Base-by-base conservation (phyloP, 2,113 vertebrate species). In the Pontoporia blainvillei region DNA sequence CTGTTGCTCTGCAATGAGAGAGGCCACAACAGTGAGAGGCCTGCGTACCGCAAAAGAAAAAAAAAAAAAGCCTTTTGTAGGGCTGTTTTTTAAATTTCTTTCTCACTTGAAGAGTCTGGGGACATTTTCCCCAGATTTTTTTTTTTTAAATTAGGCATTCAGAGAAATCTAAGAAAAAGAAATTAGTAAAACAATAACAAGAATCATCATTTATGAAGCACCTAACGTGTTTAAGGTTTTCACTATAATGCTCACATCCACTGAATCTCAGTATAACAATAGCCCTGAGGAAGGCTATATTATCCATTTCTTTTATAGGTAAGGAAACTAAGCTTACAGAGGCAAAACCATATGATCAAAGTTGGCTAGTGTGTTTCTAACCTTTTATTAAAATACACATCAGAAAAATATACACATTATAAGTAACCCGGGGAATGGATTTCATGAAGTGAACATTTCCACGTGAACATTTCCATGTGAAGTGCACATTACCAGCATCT, bases 151-250 rank as follows among this genome's bases (percentile, higher is more conserved):
- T 27, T 46, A 95, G 54, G 21, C 81, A 84, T 78, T 87, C 57
- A 81, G 57, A 95, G 57, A 92, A 91, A 83, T 79, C 27, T 76
- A 84, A 79, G 46, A 78, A 72, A 78, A 89, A 87, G 13, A n/a
- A 73, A 73, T 54, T 41, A 78, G 8, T 49, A 76, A 89, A 67
- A 79, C 49, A 82, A 75, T 2, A 81, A 85, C 54, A 21, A 75
- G 23, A 34, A 72, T 6, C 41, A 69, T n/a, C 2, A 10, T 88
- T 81, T 59, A 82, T 49, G 31, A 87, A 66, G 71, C 21, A 27
- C 7, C 49, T 49, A 64, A 20, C 27, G 10, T 54, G 54, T 57
- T 85, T 39, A 34, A 49, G 4, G 71, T 72, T n/a, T 23, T 72
- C 17, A 29, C n/a, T 25, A 23, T 15, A 54, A 39, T 0, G 6